Base-by-base conservation (phyloP, 2,888 invertebrate species). In the Zeuzera pyrina region DNA sequence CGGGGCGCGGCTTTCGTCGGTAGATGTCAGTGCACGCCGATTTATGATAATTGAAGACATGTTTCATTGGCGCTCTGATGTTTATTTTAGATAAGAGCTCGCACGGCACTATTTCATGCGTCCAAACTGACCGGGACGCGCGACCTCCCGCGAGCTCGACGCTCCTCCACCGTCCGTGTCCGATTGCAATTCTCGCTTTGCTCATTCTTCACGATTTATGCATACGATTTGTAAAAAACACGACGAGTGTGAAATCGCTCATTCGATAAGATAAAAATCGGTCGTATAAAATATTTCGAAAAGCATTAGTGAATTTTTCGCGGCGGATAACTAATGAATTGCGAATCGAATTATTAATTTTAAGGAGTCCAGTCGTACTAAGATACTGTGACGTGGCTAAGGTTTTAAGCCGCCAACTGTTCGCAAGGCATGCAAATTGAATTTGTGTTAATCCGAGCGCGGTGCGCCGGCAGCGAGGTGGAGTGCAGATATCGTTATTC, bases 11-110 rank as follows among this genome's bases (percentile, higher is more conserved):
- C 62, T 68, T 66, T 69, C 70, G 59, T 68, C 70, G 65, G 54
- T 45, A 65, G 62, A 56, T 65, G 78, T 73, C 79, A 71, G 70
- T 64, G 57, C 60, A 52, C 61, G 66, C 70, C 77, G 79, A 83
- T 83, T 83, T 83, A 83, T 79, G 78, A 78, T 83, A 81, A 83
- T 83, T 79, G 78, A 83, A 83, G 78, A 68, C 81, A 72, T 78
- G 81, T 78, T 79, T 77, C 79, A 78, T 72, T 68, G 74, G 70
- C 69, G 69, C 64, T 71, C 72, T 64, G 79, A 83, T 81, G 78
- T 81, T 83, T 83, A 81, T 81, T 83, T 81, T 81, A 81, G 83
- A 81, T 83, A 81, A 78, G 66, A 64, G 56, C 47, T 62, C 67
- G 65, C 65, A 61, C 65, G 68, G 72, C 67, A 77, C 76, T 81